phyloP scores from a whole-genome alignment of 1,140 invertebrate genomes.

The Cyclargus thomasi region DNA sequence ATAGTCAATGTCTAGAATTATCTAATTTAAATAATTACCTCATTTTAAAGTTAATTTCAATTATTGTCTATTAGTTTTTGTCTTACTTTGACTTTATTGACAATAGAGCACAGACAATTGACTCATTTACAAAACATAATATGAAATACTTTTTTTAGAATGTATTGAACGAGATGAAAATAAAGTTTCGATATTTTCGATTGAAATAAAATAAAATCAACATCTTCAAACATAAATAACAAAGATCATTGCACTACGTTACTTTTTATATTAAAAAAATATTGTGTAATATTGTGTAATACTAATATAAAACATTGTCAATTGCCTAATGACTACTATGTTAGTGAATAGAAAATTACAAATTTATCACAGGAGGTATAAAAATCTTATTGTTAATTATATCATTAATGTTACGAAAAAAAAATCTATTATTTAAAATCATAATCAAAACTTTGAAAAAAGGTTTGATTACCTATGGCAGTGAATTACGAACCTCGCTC shows the following conservation, averaged over 20 bases:
- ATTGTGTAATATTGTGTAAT: no score
- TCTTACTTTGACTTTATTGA: not conserved
- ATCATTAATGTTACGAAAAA: no score
- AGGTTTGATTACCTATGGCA: constrained; percentile 16
- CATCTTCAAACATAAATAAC: no score
- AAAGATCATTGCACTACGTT: no score
- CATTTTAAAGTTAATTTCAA: no score
- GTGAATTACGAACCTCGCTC: constrained; percentile 34
- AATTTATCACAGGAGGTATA: not conserved
- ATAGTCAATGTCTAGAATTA: no score
- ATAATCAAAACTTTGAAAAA: constrained; percentile 22
- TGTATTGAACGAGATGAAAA: no score
- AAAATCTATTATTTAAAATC: not conserved
- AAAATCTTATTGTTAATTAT: not conserved
- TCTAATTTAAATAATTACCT: no score
- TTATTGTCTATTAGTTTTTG: not conserved
- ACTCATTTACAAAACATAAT: not conserved
- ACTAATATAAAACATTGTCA: not conserved
- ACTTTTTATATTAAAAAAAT: not conserved
- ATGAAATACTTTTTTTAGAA: no score
- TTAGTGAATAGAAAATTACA: not conserved
- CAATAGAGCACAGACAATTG: not conserved
- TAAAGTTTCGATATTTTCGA: no score
- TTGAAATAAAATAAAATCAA: no score
- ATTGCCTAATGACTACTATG: not conserved